phyloP scores from a whole-genome alignment of 2,888 invertebrate species.

The Amphimallon solstitiale region DNA sequence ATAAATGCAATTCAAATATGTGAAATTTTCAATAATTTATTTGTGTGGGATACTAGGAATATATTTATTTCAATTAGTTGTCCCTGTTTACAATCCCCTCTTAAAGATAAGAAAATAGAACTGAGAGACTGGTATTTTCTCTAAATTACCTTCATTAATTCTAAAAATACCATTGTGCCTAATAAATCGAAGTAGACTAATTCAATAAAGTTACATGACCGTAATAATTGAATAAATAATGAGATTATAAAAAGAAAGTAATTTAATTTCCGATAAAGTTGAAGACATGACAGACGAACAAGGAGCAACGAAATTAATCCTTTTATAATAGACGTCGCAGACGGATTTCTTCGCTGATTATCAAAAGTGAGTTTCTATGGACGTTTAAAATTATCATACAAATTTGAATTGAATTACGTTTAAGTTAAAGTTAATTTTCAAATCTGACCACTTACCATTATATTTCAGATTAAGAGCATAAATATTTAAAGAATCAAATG shows the following conservation, averaged over 20 bases:
- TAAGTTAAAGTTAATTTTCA: constrained; percentile 23
- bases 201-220: neutral
- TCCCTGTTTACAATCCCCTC: too few relatives aligned
- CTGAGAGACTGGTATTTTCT: too few relatives aligned
- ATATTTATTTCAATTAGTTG: too few relatives aligned
- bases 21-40: too few relatives aligned
- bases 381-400: neutral
- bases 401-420: constrained; percentile 14
- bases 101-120: too few relatives aligned
- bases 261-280: neutral
- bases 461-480: constrained; percentile 7
- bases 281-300: neutral
- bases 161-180: too few relatives aligned
- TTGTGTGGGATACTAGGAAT: too few relatives aligned
- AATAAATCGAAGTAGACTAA: neutral
- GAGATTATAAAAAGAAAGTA: constrained; percentile 11
- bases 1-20: too few relatives aligned
- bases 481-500: constrained; percentile 2
- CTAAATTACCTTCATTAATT: too few relatives aligned
- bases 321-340: neutral
- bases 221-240: constrained; percentile 7
- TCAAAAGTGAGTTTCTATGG: neutral
- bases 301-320: neutral
- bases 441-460: constrained; percentile 20
- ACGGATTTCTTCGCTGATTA: constrained; percentile 2